Evolutionary conservation across 1,140 invertebrate species (phyloP).

Genomic region (Portunus trituberculatus): DNA sequence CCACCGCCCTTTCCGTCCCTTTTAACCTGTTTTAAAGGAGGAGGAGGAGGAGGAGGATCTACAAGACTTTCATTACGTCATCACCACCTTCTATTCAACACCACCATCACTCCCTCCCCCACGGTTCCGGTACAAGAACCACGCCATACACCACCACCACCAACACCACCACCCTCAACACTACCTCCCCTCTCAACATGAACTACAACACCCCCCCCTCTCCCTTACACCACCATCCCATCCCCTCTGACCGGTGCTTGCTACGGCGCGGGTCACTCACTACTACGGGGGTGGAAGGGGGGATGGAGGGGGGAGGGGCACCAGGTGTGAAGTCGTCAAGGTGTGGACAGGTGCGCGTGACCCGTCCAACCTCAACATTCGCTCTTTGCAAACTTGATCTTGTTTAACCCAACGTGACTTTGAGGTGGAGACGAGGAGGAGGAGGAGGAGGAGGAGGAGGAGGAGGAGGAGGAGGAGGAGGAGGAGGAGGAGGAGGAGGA

Average conservation of each 20-base stretch:
- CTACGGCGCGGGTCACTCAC: neutral
- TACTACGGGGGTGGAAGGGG: neutral
- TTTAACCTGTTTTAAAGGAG: neutral
- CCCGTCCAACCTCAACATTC: neutral
- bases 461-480: neutral
- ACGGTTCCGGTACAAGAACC: neutral
- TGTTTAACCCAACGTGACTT: constrained; percentile 54
- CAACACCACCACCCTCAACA: neutral
- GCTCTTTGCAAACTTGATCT: constrained; percentile 37
- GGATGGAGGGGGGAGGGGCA: neutral
- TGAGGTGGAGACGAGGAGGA: neutral
- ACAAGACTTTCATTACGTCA: neutral
- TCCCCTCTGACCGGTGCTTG: neutral
- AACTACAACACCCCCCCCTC: neutral
- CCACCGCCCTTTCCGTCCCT: constrained; percentile 4
- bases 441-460: neutral
- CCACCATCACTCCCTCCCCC: neutral
- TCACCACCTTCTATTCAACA: neutral
- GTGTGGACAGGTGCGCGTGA: constrained; percentile 49
- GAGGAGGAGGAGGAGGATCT: neutral
- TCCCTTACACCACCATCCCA: neutral
- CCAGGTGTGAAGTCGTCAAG: constrained; percentile 53
- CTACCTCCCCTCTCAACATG: neutral
- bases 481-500: neutral
- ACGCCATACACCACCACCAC: neutral